phyloP scores from a whole-genome alignment of 2,888 invertebrate species.

The Fragum whitleyi region DNA sequence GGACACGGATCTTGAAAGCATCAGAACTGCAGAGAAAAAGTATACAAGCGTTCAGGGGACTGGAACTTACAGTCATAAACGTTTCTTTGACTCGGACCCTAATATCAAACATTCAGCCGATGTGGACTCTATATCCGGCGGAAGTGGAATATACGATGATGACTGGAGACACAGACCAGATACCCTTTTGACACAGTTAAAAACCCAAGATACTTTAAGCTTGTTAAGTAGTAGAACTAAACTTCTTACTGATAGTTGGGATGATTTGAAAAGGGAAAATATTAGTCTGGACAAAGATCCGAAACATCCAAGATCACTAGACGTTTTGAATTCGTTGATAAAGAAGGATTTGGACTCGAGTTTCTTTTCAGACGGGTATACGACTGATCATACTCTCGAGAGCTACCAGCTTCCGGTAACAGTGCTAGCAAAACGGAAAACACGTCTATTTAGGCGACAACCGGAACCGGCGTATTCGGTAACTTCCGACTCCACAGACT shows the following conservation, averaged over 20 bases:
- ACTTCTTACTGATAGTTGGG: constrained; percentile 74
- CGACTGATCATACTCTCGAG: constrained; percentile 69
- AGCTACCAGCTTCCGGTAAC: constrained; percentile 71
- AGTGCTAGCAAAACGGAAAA: constrained; percentile 64
- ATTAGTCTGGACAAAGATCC: constrained; percentile 30
- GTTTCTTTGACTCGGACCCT: constrained; percentile 68
- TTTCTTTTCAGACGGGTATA: constrained; percentile 71
- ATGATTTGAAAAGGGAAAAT: constrained; percentile 61
- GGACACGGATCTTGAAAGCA: constrained; percentile 61
- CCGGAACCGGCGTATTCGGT: constrained; percentile 54
- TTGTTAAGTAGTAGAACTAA: constrained; percentile 64
- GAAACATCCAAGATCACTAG: constrained; percentile 51
- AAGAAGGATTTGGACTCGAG: constrained; percentile 68
- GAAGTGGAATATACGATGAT: constrained; percentile 57
- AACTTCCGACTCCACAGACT: constrained; percentile 68
- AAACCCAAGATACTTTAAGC: constrained; percentile 49
- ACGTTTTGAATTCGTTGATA: constrained; percentile 63
- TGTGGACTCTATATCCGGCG: constrained; percentile 61
- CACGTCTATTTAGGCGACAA: constrained; percentile 27
- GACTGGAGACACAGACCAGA: constrained; percentile 58
- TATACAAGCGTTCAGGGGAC: constrained; percentile 67
- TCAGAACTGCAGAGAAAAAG: constrained; percentile 40
- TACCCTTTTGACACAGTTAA: constrained; percentile 54
- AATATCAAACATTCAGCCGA: constrained; percentile 53
- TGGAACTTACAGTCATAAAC: constrained; percentile 72